A percentile compares a stretch with the other conserved stretches of the same genome.
Conservation (phyloP, 2,113 vertebrate species). For the Progne subis region DNA sequence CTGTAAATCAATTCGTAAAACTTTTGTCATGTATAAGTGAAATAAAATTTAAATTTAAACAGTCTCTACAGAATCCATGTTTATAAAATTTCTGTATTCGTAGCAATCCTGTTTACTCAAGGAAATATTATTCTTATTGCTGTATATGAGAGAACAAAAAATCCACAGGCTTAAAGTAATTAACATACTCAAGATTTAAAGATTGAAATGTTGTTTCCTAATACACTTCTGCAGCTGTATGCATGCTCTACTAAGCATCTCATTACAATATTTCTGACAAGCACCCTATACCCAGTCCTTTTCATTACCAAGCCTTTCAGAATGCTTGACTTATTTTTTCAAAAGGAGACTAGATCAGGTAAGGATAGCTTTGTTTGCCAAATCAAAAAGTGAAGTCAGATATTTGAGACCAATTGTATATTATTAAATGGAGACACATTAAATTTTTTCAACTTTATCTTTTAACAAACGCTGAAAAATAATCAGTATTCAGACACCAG, state of each 20-base stretch:
- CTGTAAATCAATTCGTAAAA: constrained; percentile 14
- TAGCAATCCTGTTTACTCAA: constrained; percentile 27
- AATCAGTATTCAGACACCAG: neutral
- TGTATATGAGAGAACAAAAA: constrained; percentile 13
- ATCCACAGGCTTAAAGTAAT: constrained; percentile 23
- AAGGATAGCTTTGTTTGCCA: neutral
- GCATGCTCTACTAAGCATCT: constrained; percentile 28
- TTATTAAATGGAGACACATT: neutral
- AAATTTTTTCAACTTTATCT: neutral
- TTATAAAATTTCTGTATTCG: constrained; percentile 16
- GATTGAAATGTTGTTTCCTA: constrained; percentile 17
- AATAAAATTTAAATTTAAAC: constrained; percentile 41
- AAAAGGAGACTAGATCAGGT: neutral
- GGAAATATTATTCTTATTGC: constrained; percentile 38
- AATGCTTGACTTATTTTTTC: neutral
- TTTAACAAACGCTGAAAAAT: neutral
- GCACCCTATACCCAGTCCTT: neutral
- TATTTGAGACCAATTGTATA: neutral
- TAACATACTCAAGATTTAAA: constrained; percentile 36
- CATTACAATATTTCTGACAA: constrained; percentile 21
- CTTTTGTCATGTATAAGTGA: neutral
- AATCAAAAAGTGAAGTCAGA: constrained; percentile 12
- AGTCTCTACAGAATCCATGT: neutral
- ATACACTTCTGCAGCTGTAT: neutral
- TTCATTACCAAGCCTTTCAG: neutral